These are phyloP conservation scores for Chaenocephalus aceratus DNA, from an alignment of 2,113 vertebrate genomes.

Conservation along the genomic window DNA sequence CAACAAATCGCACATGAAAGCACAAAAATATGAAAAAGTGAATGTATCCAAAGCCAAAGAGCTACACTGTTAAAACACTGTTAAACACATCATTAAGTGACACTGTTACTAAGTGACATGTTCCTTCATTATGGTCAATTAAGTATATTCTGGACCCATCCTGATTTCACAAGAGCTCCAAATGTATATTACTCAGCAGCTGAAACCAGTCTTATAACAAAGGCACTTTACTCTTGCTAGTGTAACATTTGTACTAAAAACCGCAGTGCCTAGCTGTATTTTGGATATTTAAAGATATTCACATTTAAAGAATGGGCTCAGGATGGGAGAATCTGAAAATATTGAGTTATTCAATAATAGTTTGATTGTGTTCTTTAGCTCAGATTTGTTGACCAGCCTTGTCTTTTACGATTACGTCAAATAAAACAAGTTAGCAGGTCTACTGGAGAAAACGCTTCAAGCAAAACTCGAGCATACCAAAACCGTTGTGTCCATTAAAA, in stretches of 20 bases:
- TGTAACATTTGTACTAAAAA: not conserved
- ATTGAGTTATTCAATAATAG: not conserved
- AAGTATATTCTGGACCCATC: not conserved
- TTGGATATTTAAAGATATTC: not conserved
- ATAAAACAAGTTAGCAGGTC: not conserved
- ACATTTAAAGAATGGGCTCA: not conserved
- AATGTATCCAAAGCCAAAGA: too few species aligned
- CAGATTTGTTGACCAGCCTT: not conserved
- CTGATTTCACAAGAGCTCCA: not conserved
- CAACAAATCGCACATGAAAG: too few species aligned
- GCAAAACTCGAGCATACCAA: too few species aligned
- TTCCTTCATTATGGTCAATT: not conserved
- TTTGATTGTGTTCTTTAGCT: not conserved
- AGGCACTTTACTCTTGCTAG: not conserved
- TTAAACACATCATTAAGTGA: too few species aligned
- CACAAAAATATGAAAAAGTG: too few species aligned
- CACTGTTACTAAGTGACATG: not conserved
- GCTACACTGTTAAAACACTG: too few species aligned
- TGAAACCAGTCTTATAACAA: conserved; percentile 21
- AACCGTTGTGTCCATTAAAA: not conserved
- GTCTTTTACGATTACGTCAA: not conserved
- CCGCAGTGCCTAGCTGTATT: not conserved
- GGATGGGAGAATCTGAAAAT: not conserved
- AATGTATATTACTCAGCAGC: conserved; percentile 15
- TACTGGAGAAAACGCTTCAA: not conserved